Evolutionary conservation across 2,113 vertebrate genomes (phyloP).

Genomic region (Antennarius striatus): DNA sequence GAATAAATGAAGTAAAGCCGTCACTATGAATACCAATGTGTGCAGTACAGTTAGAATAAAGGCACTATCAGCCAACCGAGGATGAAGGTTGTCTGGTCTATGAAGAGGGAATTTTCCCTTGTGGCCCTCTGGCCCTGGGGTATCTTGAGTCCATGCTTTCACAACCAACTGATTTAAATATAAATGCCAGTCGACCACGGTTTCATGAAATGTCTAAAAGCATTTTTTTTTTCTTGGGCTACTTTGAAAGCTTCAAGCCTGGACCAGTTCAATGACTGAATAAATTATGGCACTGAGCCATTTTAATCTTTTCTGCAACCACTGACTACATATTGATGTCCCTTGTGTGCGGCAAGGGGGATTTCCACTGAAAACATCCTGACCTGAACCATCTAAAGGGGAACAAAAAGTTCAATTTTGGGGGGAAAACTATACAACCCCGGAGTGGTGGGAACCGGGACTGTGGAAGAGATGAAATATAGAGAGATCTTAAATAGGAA

Average conservation of each 20-base stretch:
- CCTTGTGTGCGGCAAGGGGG: slow-evolving; percentile 44
- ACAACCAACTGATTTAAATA: slow-evolving; percentile 65
- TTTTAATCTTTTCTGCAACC: slow-evolving; percentile 57
- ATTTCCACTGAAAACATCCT: slow-evolving; percentile 60
- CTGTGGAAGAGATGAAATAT: slow-evolving; percentile 51
- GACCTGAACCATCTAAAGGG: slow-evolving; percentile 49
- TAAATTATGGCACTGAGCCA: slow-evolving; percentile 70
- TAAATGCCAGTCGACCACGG: slow-evolving; percentile 52
- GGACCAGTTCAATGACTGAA: slow-evolving; percentile 67
- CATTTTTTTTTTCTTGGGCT: slow-evolving; percentile 35
- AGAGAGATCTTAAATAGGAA: slow-evolving; percentile 37
- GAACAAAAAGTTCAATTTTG: slow-evolving; percentile 29
- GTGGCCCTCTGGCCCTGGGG: slow-evolving; percentile 16
- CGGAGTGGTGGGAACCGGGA: slow-evolving; percentile 39
- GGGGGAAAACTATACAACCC: not conserved
- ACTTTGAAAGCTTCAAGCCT: slow-evolving; percentile 64
- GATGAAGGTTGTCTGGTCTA: slow-evolving; percentile 17
- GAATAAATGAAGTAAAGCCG: slow-evolving; percentile 27
- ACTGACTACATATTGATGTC: slow-evolving; percentile 68
- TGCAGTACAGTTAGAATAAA: slow-evolving; percentile 6
- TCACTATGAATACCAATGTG: slow-evolving; percentile 31
- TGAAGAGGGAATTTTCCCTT: slow-evolving; percentile 43
- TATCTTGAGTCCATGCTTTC: slow-evolving; percentile 45
- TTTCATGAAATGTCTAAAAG: slow-evolving; percentile 66
- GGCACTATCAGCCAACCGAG: slow-evolving; percentile 4